Evolutionary conservation across 2,113 vertebrate species (phyloP), one percentile per base, ranked within the genome.

Genomic region (Sander lucioperca): DNA sequence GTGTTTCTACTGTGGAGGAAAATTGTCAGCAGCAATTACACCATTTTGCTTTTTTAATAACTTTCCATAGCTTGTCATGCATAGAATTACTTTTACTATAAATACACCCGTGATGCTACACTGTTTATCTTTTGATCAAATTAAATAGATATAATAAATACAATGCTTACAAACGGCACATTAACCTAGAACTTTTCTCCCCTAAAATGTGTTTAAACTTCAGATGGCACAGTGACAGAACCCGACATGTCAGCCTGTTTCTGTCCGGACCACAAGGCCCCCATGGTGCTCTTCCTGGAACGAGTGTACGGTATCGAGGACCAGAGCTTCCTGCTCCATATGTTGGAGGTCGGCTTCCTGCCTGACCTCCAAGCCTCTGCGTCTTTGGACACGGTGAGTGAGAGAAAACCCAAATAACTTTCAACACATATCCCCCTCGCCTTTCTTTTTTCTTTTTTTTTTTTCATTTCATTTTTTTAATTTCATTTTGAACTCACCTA

Each of bases 281-380:
- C 98, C 77, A 99, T 99, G 97, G 98, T 99, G 88, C 97, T 99
- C 47, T 99, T 99, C 91, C 93, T 99, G 92, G 98, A 99, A 75
- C 96, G 98, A 74, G 98, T 99, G 27, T 99, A 99, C 53, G 97
- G 98, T 79, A 96, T 99, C 59, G 96, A 97, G 91, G 97, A 99
- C 94, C 98, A 99, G 93, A 95, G 94, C 85, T 98, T 99, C 67
- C 96, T 99, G 76, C 96, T 99, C 51, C 97, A 99, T 78, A 88
- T 99, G 75, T 77, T 99, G 76, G 98, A 99, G 89, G 97, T 99
- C 69, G 98, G 97, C 88, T 99, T 99, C 95, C 95, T 99, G 94
- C 97, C 98, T 21, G 98, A 99, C 92, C 94, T 99, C 74, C 95
- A 95, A 91, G 96, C 97, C 53, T 97, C 96, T 3, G 97, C 97